Evolutionary conservation across 2,888 invertebrate genomes (phyloP).

Genomic region (Melanchra persicariae): DNA sequence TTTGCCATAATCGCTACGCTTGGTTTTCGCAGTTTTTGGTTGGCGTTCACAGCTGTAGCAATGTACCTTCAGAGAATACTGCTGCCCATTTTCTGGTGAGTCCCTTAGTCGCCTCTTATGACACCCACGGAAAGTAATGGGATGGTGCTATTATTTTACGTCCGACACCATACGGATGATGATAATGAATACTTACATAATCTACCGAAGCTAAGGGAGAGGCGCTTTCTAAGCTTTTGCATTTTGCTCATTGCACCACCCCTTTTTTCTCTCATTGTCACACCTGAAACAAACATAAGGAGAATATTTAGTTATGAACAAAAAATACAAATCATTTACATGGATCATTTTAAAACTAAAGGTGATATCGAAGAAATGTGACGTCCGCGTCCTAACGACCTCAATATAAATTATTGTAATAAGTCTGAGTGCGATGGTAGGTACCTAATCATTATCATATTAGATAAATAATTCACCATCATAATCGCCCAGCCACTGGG

Average conservation of each 20-base stretch:
- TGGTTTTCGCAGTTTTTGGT: too few relatives aligned
- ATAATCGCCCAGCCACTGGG: constrained; percentile 20
- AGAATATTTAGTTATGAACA: constrained; percentile 55
- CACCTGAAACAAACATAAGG: constrained; percentile 91
- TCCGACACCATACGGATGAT: too few relatives aligned
- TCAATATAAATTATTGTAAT: constrained; percentile 8
- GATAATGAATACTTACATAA: constrained; percentile 94
- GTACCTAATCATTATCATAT: constrained; percentile 9
- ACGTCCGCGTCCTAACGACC: background rate
- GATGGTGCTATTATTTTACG: too few relatives aligned
- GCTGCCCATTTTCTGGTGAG: too few relatives aligned
- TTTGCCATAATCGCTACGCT: too few relatives aligned
- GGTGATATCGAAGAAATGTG: background rate
- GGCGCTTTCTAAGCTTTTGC: constrained; percentile 98
- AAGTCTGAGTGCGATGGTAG: constrained; percentile 13
- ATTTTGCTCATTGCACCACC: constrained; percentile 97
- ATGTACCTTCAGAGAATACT: too few relatives aligned
- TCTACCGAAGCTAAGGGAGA: constrained; percentile 98
- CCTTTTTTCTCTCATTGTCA: constrained; percentile 98
- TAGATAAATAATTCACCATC: constrained; percentile 25
- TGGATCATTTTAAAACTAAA: constrained; percentile 2
- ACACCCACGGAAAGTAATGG: too few relatives aligned
- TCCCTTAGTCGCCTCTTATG: too few relatives aligned
- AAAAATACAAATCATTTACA: background rate
- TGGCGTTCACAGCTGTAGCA: too few relatives aligned